A percentile compares a stretch with the other conserved stretches of the same genome.
These are phyloP conservation scores for Emydoidea blandingii DNA, from an alignment of 2,797 vertebrate genomes.

Conservation along the genomic window DNA sequence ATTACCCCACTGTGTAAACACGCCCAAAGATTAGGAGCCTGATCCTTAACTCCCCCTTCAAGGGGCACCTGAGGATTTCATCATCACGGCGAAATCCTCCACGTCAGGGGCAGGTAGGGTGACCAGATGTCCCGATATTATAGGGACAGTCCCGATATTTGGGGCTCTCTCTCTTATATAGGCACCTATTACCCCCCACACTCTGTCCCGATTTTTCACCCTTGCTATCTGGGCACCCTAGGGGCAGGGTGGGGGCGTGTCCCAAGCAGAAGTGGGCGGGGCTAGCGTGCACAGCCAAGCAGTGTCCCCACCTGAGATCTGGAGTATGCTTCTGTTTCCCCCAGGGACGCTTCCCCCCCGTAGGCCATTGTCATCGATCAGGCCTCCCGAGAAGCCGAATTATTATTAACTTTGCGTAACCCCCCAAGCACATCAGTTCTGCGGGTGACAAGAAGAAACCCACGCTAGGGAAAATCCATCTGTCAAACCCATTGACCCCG, in stretches of 20 bases:
- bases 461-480: conserved; percentile 51
- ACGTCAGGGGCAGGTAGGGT: background rate
- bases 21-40: no score
- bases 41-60: no score
- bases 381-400: conserved; percentile 39
- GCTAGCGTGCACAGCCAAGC: background rate
- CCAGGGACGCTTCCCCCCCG: conserved; percentile 1
- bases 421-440: background rate
- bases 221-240: no score
- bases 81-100: background rate
- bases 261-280: background rate
- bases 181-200: no score
- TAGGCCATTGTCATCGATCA: conserved; percentile 9
- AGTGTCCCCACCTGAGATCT: background rate
- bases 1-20: no score
- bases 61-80: no score
- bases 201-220: no score
- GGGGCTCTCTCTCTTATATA: no score
- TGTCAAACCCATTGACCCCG: conserved; percentile 51
- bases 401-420: conserved; percentile 22
- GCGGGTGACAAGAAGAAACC: conserved; percentile 38
- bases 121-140: no score
- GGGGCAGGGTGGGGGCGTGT: background rate
- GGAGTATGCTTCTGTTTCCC: background rate
- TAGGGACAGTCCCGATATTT: no score